A percentile compares a stretch with the other conserved stretches of the same genome.
Evolutionary conservation across 2,888 invertebrate species (phyloP).

Genomic region (Thera britannica): DNA sequence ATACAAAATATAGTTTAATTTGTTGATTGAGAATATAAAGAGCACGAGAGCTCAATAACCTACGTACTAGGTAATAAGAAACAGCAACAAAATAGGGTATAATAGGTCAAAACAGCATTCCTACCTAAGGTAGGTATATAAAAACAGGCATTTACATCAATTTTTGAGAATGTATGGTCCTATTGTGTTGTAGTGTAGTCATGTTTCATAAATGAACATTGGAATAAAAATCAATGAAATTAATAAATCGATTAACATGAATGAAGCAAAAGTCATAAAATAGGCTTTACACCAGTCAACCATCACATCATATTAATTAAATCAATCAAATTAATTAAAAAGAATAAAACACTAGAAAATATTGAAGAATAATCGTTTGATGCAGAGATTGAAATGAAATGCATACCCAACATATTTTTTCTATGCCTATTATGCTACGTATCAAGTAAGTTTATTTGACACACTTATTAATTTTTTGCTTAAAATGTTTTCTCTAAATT

Average conservation of each 20-base stretch:
- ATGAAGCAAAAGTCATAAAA: slow-evolving; percentile 14
- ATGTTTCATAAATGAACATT: slow-evolving; percentile 1
- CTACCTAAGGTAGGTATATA: not conserved
- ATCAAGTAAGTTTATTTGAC: slow-evolving; percentile 19
- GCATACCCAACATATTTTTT: slow-evolving; percentile 14
- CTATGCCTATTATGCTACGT: slow-evolving; percentile 14
- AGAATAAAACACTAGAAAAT: slow-evolving; percentile 7
- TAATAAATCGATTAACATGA: slow-evolving; percentile 9
- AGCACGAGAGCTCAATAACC: not conserved
- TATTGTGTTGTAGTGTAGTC: not conserved
- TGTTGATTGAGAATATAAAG: not conserved
- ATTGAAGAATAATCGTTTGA: slow-evolving; percentile 25
- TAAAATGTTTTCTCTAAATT: not conserved
- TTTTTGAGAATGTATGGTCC: not conserved
- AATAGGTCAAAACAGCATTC: not conserved
- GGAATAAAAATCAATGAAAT: not conserved
- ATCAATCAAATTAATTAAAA: no score
- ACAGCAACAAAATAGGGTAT: not conserved
- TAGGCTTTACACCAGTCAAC: slow-evolving; percentile 11
- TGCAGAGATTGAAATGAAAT: slow-evolving; percentile 34
- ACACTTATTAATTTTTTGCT: not conserved
- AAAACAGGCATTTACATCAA: not conserved
- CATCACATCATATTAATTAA: slow-evolving; percentile 22
- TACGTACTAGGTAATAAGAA: no score
- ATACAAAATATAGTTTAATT: not conserved